Evolutionary conservation across 2,113 vertebrate species (phyloP).

Genomic region (Myotis yumanensis): DNA sequence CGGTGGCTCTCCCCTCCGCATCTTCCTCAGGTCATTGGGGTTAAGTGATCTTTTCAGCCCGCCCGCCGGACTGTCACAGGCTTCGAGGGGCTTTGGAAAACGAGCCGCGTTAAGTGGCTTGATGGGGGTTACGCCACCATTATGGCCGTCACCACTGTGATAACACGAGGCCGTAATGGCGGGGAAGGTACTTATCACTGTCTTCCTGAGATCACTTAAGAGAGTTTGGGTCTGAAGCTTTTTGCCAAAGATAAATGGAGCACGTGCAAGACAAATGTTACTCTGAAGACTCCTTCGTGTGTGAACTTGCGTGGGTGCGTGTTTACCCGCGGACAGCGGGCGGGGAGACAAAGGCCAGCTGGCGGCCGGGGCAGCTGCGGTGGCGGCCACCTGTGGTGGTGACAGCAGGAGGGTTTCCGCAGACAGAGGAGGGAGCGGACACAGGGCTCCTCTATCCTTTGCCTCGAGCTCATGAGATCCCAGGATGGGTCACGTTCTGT

Average conservation of each 20-base stretch:
- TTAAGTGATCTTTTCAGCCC: constrained; percentile 92
- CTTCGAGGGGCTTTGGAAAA: constrained; percentile 84
- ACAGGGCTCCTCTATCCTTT: neutral
- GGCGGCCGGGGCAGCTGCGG: neutral
- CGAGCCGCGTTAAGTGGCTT: constrained; percentile 85
- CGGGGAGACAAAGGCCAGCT: neutral
- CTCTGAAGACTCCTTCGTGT: constrained; percentile 12
- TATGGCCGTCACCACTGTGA: constrained; percentile 82
- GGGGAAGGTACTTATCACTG: constrained; percentile 85
- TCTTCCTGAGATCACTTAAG: constrained; percentile 82
- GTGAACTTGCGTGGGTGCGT: neutral
- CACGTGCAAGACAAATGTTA: constrained; percentile 75
- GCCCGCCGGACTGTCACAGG: constrained; percentile 86
- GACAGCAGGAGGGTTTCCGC: neutral
- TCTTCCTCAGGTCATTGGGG: constrained; percentile 84
- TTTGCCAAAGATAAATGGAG: constrained; percentile 81
- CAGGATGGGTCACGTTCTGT: neutral
- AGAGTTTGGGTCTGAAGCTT: constrained; percentile 82
- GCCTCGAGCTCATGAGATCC: neutral
- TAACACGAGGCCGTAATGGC: constrained; percentile 84
- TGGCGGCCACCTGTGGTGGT: neutral
- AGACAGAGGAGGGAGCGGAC: neutral
- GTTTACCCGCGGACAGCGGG: constrained; percentile 29
- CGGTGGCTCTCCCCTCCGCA: constrained; percentile 80
- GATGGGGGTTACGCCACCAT: constrained; percentile 85